Base-by-base conservation (phyloP, 1,140 invertebrate species). In the Micrasema longulum region DNA sequence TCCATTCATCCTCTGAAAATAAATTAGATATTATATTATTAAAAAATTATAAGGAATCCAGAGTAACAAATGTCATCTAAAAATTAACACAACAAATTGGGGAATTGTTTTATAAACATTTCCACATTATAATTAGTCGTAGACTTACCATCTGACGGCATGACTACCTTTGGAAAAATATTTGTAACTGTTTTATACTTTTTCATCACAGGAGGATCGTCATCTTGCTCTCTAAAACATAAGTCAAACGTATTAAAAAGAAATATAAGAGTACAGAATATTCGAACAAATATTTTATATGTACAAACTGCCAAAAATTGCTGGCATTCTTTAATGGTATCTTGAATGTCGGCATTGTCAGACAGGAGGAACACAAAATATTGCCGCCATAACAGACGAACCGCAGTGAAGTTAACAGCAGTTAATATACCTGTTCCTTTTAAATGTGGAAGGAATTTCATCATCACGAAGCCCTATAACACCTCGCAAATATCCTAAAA, bases 201-300 rank as follows among this genome's bases (percentile, higher is more conserved):
- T 47, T 76, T 76, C 74, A 76, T 76, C 41, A 72, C 64, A 22
- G 74, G 74, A 23, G 74, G 74, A 26, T 73, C 74, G 52, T 76
- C 74, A 60, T 71, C 64, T 20, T 43, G 16, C 31, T 75, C 74
- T 43, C 74, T 75, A 52, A 50, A 71, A 74, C 23, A 52, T 4
- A 41, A 36, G 18, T 36, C 31, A 14, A 22, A 63, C 43, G 22
- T 31, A 71, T 38, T 38, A 16, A 38, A 9, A 31, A 7, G 20
- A 36, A 38, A 31, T 31, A 2, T 31, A 4, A 4, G 7, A 31
- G 26, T 31, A 7, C 26, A 31, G 3, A 31, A 31, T 7, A 31
- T 7, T 31, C 3, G 7, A 31, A 2, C 7, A 31, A 7, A 31
- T 31, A 31, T 31, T 31, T 31, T 31, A 31, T n/a, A 66, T 47